Percentiles rank a stretch among this genome's conserved stretches.
phyloP scores from a whole-genome alignment of 2,797 vertebrate genomes.

The Mastacembelus armatus region DNA sequence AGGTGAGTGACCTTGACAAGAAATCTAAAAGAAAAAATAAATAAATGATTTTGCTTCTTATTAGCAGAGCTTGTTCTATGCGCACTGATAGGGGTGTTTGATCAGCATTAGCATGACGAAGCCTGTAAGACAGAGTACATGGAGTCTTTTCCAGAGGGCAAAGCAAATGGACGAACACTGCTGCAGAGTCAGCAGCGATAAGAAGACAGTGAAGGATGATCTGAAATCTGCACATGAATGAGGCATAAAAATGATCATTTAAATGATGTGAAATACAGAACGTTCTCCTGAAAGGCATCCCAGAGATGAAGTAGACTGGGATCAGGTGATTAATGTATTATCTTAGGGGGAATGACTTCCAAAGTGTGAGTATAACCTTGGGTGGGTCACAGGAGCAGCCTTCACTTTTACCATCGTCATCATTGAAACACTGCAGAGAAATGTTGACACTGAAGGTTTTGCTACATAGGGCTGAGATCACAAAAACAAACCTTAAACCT shows the following conservation, averaged over 20 bases:
- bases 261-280: conserved; percentile 39
- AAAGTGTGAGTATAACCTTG: conserved; percentile 67
- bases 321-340: conserved; percentile 58
- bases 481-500: background rate
- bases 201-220: conserved; percentile 64
- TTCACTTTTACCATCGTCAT: conserved; percentile 36
- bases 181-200: conserved; percentile 69
- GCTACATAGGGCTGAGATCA: conserved; percentile 13
- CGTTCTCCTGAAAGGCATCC: conserved; percentile 53
- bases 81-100: conserved; percentile 32
- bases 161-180: conserved; percentile 50
- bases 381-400: conserved; percentile 45
- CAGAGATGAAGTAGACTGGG: conserved; percentile 5
- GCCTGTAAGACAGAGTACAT: conserved; percentile 6
- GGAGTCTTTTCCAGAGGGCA: conserved; percentile 56
- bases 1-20: conserved; percentile 64
- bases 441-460: conserved; percentile 14
- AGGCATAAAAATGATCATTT: conserved; percentile 60
- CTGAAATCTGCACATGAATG: conserved; percentile 58
- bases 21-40: conserved; percentile 13
- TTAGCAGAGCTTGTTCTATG: conserved; percentile 21
- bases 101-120: conserved; percentile 48
- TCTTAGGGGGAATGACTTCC: conserved; percentile 55
- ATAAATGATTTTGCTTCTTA: conserved; percentile 7
- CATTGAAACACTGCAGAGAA: conserved; percentile 9